These are phyloP conservation scores for Drosophila koepferae DNA, from an alignment of 2,888 invertebrate genomes.

Conservation along the genomic window DNA sequence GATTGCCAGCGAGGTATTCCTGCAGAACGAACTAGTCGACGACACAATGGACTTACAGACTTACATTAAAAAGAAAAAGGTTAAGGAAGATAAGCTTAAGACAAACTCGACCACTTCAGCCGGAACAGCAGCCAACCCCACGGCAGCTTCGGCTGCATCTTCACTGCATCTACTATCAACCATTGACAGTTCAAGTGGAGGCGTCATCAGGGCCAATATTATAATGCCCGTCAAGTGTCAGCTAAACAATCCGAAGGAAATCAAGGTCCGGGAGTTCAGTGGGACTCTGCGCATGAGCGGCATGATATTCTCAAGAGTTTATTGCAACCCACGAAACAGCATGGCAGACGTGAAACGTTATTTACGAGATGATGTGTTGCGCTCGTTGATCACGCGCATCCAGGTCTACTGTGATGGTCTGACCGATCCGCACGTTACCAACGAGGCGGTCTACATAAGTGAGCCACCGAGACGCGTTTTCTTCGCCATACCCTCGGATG, in stretches of 20 bases:
- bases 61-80: conserved; percentile 87
- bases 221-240: conserved; percentile 90
- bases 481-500: conserved; percentile 88
- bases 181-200: conserved; percentile 29
- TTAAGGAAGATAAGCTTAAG: conserved; percentile 50
- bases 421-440: conserved; percentile 85
- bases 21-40: conserved; percentile 90
- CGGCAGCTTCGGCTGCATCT: conserved; percentile 22
- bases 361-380: conserved; percentile 92
- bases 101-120: conserved; percentile 16
- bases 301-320: conserved; percentile 87
- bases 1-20: conserved; percentile 89
- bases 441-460: conserved; percentile 88
- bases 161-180: conserved; percentile 34
- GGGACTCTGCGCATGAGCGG: conserved; percentile 83
- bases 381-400: conserved; percentile 93
- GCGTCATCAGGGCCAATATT: conserved; percentile 86
- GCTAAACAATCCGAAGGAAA: conserved; percentile 53
- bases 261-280: conserved; percentile 78
- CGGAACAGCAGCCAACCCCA: conserved; percentile 11
- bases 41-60: conserved; percentile 88
- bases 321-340: conserved; percentile 91
- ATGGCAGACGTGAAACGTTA: conserved; percentile 90
- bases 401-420: conserved; percentile 97
- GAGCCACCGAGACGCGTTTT: conserved; percentile 95